These are phyloP conservation scores for Scalopus aquaticus DNA, from an alignment of 2,113 vertebrate species.

Conservation along the genomic window DNA sequence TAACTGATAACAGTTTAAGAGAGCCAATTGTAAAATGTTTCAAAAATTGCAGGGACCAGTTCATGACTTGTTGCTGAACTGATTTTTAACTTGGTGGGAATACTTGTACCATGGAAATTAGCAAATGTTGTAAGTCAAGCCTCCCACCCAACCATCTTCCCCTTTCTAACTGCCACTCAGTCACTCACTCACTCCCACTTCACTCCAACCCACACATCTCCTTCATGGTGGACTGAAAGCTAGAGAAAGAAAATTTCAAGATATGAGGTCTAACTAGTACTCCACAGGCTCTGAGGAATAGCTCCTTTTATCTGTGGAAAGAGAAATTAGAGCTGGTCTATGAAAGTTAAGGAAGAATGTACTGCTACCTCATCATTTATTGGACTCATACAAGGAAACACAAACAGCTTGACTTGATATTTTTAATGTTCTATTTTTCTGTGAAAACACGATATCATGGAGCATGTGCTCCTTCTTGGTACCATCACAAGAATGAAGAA, in stretches of 20 bases:
- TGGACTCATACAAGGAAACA: background rate
- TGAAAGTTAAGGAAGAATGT: background rate
- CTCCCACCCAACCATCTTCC: background rate
- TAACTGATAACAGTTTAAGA: background rate
- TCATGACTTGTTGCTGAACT: background rate
- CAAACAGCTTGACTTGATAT: background rate
- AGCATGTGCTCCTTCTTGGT: background rate
- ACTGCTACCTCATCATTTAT: background rate
- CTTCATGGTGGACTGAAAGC: background rate
- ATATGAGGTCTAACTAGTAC: background rate
- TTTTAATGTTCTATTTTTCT: background rate
- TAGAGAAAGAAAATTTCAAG: background rate
- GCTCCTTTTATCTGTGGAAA: background rate
- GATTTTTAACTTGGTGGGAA: background rate
- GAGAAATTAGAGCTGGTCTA: background rate
- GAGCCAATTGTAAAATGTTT: background rate
- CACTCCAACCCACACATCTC: background rate
- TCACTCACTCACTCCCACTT: too few species aligned
- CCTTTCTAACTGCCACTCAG: too few species aligned
- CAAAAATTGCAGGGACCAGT: background rate
- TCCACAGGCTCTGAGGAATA: background rate
- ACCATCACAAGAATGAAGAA: background rate
- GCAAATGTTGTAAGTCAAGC: background rate
- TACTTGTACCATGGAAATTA: background rate
- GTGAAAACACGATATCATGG: background rate